These are phyloP conservation scores for Falco novaeseelandiae DNA, from an alignment of 2,797 vertebrate genomes.

Conservation along the genomic window DNA sequence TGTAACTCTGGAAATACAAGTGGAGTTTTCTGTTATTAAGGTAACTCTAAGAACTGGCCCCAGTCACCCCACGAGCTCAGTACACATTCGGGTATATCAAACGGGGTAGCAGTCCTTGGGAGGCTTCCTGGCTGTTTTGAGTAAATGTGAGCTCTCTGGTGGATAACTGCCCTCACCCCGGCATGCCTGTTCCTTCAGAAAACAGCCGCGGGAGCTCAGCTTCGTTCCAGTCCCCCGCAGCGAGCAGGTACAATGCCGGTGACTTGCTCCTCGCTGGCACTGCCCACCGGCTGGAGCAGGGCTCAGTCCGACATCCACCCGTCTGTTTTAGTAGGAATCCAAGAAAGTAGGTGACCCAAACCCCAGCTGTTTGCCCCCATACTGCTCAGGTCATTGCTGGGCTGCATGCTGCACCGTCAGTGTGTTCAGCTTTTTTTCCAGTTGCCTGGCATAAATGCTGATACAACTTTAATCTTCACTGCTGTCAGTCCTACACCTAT, in stretches of 20 bases:
- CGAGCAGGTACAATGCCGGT: fast-evolving
- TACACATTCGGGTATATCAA: fast-evolving
- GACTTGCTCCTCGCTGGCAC: not conserved
- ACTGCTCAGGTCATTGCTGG: not conserved
- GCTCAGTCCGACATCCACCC: fast-evolving
- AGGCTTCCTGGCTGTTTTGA: not conserved
- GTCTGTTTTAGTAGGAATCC: fast-evolving
- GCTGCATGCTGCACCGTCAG: not conserved
- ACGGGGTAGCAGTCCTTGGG: not conserved
- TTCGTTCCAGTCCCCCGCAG: fast-evolving
- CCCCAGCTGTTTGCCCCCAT: fast-evolving
- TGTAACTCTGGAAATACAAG: not conserved
- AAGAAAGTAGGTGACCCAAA: not conserved
- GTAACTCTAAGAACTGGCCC: not conserved
- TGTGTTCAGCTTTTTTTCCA: fast-evolving
- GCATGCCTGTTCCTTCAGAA: not conserved
- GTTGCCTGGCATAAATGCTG: not conserved
- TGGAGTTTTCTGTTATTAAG: not conserved
- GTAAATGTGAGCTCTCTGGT: not conserved
- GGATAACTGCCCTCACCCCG: not conserved
- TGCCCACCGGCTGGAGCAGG: not conserved
- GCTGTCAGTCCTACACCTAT: not conserved
- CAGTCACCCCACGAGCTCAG: not conserved
- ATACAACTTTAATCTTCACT: not conserved
- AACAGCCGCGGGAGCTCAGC: not conserved